Percentiles rank a stretch among this genome's conserved stretches.
phyloP scores from a whole-genome alignment of 2,797 vertebrate species.

The Pampus argenteus region DNA sequence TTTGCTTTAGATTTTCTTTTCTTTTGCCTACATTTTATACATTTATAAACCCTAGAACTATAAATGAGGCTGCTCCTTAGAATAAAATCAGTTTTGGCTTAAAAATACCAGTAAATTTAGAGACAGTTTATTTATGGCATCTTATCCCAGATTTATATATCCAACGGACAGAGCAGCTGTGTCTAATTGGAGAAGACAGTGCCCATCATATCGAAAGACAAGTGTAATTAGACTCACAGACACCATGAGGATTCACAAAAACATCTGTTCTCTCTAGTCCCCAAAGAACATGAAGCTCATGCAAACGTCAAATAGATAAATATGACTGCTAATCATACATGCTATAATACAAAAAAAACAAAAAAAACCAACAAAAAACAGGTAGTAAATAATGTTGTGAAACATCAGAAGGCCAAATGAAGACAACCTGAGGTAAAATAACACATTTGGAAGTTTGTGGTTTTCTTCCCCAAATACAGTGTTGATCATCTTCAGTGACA shows the following conservation, averaged over 20 bases:
- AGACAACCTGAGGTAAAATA: neutral
- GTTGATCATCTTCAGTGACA: slow-evolving; percentile 39
- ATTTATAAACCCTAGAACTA: neutral
- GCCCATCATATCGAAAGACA: slow-evolving; percentile 57
- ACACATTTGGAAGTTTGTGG: neutral
- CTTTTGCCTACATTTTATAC: neutral
- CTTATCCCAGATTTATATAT: slow-evolving; percentile 23
- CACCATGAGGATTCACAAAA: slow-evolving; percentile 55
- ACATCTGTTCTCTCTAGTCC: slow-evolving; percentile 67
- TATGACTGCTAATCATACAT: neutral
- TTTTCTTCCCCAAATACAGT: slow-evolving; percentile 42
- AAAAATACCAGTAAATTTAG: slow-evolving; percentile 14
- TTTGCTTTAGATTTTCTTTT: neutral
- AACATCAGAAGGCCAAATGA: neutral
- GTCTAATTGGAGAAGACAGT: slow-evolving; percentile 46
- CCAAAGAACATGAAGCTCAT: slow-evolving; percentile 47
- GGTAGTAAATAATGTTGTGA: neutral
- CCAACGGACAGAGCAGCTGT: slow-evolving; percentile 26
- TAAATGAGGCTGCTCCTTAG: neutral
- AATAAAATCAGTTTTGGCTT: neutral
- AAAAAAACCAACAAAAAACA: neutral
- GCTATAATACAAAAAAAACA: slow-evolving; percentile 11
- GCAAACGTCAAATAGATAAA: slow-evolving; percentile 38
- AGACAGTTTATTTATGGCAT: slow-evolving; percentile 8
- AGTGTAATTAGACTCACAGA: slow-evolving; percentile 68